phyloP scores from a whole-genome alignment of 1,140 invertebrate genomes.

The Melipona quadrifasciata region DNA sequence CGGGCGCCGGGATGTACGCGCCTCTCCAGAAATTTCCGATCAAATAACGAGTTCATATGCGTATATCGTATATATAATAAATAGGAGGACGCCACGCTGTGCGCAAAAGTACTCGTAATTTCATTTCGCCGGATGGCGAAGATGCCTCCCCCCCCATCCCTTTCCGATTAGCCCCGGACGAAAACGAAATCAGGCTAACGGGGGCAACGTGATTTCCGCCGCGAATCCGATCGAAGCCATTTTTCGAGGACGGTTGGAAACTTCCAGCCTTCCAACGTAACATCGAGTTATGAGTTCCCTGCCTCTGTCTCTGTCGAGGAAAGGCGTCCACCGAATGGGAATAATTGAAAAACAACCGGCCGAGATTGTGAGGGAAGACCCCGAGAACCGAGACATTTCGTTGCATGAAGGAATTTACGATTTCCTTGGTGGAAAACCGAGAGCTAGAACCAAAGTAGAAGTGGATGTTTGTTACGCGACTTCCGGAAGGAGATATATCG shows the following conservation, averaged over 20 bases:
- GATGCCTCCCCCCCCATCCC: background rate
- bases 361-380: background rate
- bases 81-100: background rate
- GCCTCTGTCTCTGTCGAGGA: too few species aligned
- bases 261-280: background rate
- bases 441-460: background rate
- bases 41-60: slow-evolving; percentile 14
- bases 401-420: background rate
- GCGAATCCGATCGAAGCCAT: background rate
- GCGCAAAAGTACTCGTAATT: slow-evolving; percentile 12
- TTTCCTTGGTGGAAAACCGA: background rate
- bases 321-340: background rate
- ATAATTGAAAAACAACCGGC: background rate
- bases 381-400: background rate
- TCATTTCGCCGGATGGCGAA: slow-evolving; percentile 1
- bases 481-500: background rate
- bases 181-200: slow-evolving; percentile 9
- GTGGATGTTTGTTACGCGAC: background rate
- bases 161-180: slow-evolving; percentile 3
- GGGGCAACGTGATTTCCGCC: slow-evolving; percentile 11
- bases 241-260: background rate
- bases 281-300: background rate
- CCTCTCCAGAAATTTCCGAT: background rate
- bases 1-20: background rate
- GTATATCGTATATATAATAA: slow-evolving; percentile 3